These are phyloP conservation scores for Nanorana parkeri DNA, from an alignment of 2,113 vertebrate species.

Conservation along the genomic window DNA sequence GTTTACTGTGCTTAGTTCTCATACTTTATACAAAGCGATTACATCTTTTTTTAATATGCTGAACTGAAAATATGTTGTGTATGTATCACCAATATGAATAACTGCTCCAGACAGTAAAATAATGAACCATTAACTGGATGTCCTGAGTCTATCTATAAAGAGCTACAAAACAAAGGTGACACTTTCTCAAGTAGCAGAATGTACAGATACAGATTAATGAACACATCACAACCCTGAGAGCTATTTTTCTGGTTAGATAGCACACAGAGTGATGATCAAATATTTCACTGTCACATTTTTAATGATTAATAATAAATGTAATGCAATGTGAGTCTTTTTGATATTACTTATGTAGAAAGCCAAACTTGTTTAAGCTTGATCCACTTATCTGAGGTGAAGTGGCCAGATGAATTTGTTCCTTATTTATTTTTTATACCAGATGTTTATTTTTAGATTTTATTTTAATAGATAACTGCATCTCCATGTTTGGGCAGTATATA, in stretches of 20 bases:
- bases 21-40: not conserved
- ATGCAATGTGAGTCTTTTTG: not conserved
- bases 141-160: not conserved
- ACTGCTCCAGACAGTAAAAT: not conserved
- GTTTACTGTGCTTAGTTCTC: not conserved
- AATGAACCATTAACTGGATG: not conserved
- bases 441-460: no score
- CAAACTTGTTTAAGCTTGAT: not conserved
- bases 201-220: constrained; percentile 6
- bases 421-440: no score
- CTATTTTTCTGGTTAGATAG: constrained; percentile 5
- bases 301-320: constrained; percentile 1
- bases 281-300: not conserved
- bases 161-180: not conserved
- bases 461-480: no score
- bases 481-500: no score
- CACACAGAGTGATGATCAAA: not conserved
- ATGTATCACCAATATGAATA: not conserved
- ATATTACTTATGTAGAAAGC: not conserved
- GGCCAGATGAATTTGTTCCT: no score
- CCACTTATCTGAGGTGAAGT: no score
- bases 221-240: constrained; percentile 7
- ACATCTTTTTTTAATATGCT: not conserved
- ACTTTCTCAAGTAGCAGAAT: not conserved
- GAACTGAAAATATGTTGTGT: not conserved